A percentile compares a stretch with the other conserved stretches of the same genome.
phyloP scores from a whole-genome alignment of 2,797 vertebrate genomes.

The Hippopotamyrus pictus region DNA sequence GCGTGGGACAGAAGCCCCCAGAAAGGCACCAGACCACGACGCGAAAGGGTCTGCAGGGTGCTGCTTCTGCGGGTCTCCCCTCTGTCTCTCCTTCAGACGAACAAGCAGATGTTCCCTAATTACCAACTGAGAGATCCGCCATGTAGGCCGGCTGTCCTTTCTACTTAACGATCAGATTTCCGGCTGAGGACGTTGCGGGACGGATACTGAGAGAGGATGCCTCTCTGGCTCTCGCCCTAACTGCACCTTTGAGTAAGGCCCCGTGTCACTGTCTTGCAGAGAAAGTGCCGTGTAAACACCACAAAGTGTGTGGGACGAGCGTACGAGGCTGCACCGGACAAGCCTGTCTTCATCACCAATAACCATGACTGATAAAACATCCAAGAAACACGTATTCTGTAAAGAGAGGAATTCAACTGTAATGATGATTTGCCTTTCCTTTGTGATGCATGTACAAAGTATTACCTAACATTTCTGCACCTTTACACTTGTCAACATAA shows the following conservation, averaged over 20 bases:
- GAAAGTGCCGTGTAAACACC: neutral
- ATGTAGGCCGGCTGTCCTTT: neutral
- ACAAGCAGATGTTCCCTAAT: conserved; percentile 11
- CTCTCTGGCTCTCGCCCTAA: neutral
- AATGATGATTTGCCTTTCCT: neutral
- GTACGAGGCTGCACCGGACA: neutral
- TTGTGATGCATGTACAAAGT: neutral
- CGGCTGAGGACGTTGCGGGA: neutral
- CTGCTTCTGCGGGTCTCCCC: neutral
- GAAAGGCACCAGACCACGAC: neutral
- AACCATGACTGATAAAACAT: neutral
- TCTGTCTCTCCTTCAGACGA: neutral
- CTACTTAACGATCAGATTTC: neutral
- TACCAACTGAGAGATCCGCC: neutral
- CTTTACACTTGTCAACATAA: neutral
- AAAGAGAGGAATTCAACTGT: neutral
- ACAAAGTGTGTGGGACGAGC: neutral
- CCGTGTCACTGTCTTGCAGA: neutral
- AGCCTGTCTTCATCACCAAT: neutral
- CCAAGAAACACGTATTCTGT: neutral
- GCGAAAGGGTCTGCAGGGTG: neutral
- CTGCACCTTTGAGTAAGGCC: neutral
- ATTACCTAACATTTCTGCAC: neutral
- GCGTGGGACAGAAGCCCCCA: neutral
- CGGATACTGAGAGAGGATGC: neutral